Conservation (phyloP, 1,140 invertebrate species). For the Hormaphis cornu region DNA sequence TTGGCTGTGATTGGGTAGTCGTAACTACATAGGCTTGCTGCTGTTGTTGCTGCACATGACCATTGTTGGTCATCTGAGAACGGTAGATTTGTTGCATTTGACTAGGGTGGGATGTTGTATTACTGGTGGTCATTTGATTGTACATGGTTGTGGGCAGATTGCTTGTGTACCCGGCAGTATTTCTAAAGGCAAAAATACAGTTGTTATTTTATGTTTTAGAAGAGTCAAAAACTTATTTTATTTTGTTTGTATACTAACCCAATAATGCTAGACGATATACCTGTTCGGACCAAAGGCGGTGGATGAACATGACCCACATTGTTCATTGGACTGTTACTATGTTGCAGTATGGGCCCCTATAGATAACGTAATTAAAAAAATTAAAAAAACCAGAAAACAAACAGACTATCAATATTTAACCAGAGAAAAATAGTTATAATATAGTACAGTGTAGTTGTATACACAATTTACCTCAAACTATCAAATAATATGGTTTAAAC, state of each 20-base stretch:
- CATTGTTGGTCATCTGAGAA: neutral
- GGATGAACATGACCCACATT: neutral
- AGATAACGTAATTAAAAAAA: neutral
- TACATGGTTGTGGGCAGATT: neutral
- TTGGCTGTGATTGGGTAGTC: neutral
- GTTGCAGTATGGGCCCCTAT: neutral
- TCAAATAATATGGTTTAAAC: no score
- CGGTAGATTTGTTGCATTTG: neutral
- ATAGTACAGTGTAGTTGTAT: no score
- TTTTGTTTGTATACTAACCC: neutral
- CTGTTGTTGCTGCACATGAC: neutral
- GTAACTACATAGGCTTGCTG: neutral
- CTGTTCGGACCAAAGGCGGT: neutral
- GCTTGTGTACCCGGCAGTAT: neutral
- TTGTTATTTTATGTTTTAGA: neutral
- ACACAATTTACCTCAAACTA: no score
- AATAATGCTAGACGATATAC: neutral
- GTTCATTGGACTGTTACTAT: neutral
- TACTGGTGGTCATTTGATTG: neutral
- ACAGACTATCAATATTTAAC: no score
- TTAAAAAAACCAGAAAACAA: no score
- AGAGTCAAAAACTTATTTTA: neutral
- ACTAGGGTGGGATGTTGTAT: neutral
- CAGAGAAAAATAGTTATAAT: no score
- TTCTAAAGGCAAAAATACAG: neutral